phyloP scores from a whole-genome alignment of 23 tunicate genomes.

The Phallusia fumigata region DNA sequence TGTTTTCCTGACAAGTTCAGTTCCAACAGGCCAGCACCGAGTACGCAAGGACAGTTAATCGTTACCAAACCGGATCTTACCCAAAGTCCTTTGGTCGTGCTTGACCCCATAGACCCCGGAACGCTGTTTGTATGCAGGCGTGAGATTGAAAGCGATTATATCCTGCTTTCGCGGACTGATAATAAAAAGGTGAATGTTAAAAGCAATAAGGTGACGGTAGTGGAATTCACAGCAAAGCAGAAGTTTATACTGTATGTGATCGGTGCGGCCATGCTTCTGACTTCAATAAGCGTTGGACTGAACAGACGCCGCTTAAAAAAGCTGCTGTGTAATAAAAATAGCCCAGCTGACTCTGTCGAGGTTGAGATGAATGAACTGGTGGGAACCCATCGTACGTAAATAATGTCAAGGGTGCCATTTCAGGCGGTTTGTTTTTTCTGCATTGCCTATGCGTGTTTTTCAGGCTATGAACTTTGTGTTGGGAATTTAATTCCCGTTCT shows the following conservation, averaged over 20 bases:
- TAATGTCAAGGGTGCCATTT: too few species aligned
- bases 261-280: background rate
- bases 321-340: background rate
- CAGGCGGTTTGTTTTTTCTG: too few species aligned
- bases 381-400: too few species aligned
- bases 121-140: background rate
- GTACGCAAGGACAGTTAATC: background rate
- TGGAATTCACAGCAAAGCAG: background rate
- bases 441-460: too few species aligned
- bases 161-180: background rate
- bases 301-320: background rate
- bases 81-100: background rate
- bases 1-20: slow-evolving; percentile 55
- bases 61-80: background rate
- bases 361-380: too few species aligned
- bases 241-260: background rate
- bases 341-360: background rate
- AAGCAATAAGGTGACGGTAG: background rate
- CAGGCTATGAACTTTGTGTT: too few species aligned
- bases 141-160: background rate
- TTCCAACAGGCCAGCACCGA: background rate
- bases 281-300: background rate
- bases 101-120: background rate
- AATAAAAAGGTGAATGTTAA: background rate
- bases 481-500: too few species aligned